Evolutionary conservation across 2,888 invertebrate species (phyloP), one percentile per base, ranked within the genome.

Genomic region (Macropis europaea): DNA sequence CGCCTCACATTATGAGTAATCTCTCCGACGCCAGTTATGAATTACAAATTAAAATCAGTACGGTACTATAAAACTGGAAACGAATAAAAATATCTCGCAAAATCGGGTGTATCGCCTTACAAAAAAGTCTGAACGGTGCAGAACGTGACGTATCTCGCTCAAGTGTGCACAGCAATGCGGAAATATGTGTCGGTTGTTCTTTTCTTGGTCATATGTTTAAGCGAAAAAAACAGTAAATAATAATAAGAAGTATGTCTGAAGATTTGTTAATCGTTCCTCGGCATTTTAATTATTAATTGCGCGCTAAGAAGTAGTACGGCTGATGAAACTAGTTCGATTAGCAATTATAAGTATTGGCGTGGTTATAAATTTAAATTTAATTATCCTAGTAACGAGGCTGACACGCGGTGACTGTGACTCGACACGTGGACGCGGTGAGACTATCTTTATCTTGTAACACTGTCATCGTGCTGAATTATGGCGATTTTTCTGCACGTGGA

Each of bases 351-450:
- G 11, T 36, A 6, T 9, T 11, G 3, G 19, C 2, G 9, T 3
- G 15, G 17, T 60, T 66, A 59, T 59, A 60, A 36, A 59, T 50
- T 59, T 22, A 48, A 59, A 64, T 59, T 48, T 40, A 32, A 22
- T 32, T 19, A 15, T 3, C 19, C 22, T 11, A 19, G 24, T 57
- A 36, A 26, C 15, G 17, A n/a, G 6, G 6, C 11, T 5, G n/a
- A 3, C 3, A 9, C 5, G 15, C 1, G 5, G 3, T 3, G 1
- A 1, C 11, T 43, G 7, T 2, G 9, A 22, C 22, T 34, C 9
- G 1, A 24, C n/a, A 4, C 9, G 9, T 15, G 3, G 2, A 22
- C 19, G 17, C 5, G n/a, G 42, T 6, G 9, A 19, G 26, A 47
- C 17, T 50, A 9, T 24, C 0, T 13, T 48, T 22, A 54, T 42